Conservation (phyloP, 2,888 invertebrate species). For the Campaea margaritaria region DNA sequence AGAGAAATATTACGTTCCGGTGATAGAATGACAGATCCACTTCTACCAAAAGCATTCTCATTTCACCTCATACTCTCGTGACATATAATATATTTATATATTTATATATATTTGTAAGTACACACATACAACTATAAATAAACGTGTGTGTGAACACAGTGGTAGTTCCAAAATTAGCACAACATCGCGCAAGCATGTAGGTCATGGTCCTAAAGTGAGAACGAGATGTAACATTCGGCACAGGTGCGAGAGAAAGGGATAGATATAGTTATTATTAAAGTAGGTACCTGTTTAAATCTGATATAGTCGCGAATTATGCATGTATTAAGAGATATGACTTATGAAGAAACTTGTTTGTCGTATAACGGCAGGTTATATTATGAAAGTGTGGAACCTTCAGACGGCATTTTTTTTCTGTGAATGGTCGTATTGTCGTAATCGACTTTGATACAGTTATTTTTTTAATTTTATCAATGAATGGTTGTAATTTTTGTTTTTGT, state of each 20-base stretch:
- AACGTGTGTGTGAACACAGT: conserved; percentile 31
- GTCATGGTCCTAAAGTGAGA: conserved; percentile 66
- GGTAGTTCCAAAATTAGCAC: conserved; percentile 72
- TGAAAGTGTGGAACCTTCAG: neutral
- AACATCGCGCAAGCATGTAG: conserved; percentile 64
- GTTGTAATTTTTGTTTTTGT: too few species aligned
- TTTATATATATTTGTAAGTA: neutral
- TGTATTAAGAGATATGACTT: conserved; percentile 5
- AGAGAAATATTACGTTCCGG: too few species aligned
- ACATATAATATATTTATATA: neutral
- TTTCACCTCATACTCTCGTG: conserved; percentile 8
- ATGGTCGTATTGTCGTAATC: neutral
- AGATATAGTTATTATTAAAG: conserved; percentile 8
- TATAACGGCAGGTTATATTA: neutral
- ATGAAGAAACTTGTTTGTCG: neutral
- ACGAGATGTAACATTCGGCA: conserved; percentile 44
- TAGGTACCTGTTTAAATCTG: conserved; percentile 36
- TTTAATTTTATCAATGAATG: too few species aligned
- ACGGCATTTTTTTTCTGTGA: neutral
- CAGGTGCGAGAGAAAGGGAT: conserved; percentile 45
- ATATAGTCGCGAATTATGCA: conserved; percentile 29
- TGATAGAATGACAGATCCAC: too few species aligned
- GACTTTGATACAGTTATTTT: too few species aligned
- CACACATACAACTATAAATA: conserved; percentile 28
- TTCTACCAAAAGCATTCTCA: neutral